Evolutionary conservation across 2,113 vertebrate species (phyloP).

Genomic region (Zeus faber): DNA sequence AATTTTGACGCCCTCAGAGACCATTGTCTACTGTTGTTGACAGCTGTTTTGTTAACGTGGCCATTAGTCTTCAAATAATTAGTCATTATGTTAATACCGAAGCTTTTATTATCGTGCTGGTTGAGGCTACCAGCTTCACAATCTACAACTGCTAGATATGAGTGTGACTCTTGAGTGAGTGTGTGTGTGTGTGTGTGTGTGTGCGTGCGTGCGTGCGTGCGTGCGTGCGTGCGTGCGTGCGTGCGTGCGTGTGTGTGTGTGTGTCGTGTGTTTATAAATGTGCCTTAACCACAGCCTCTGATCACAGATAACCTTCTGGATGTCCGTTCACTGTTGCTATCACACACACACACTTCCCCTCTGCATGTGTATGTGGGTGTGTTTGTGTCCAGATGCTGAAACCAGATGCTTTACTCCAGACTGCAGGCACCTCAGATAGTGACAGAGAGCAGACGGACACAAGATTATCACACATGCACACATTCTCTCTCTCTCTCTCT

Average conservation of each 20-base stretch:
- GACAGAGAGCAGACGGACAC: constrained; percentile 41
- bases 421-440: constrained; percentile 35
- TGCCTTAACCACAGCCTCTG: constrained; percentile 12
- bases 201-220: not conserved
- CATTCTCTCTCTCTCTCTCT: not conserved
- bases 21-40: not conserved
- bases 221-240: constrained; percentile 10
- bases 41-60: not conserved
- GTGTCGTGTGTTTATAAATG: constrained; percentile 6
- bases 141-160: too few relatives aligned
- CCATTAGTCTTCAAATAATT: not conserved
- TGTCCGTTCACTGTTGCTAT: constrained; percentile 59
- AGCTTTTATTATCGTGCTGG: too few relatives aligned
- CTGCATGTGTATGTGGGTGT: constrained; percentile 18
- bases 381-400: constrained; percentile 56
- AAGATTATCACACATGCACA: constrained; percentile 49
- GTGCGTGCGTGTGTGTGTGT: constrained; percentile 6
- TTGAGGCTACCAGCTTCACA: too few relatives aligned
- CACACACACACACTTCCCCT: constrained; percentile 56
- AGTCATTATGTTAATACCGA: too few relatives aligned
- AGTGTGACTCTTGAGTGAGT: not conserved
- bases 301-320: constrained; percentile 50
- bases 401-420: constrained; percentile 59
- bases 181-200: constrained; percentile 9
- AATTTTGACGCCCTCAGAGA: not conserved